A percentile compares a stretch with the other conserved stretches of the same genome.
Evolutionary conservation across 2,888 invertebrate genomes (phyloP).

Genomic region (Melanargia galathea): DNA sequence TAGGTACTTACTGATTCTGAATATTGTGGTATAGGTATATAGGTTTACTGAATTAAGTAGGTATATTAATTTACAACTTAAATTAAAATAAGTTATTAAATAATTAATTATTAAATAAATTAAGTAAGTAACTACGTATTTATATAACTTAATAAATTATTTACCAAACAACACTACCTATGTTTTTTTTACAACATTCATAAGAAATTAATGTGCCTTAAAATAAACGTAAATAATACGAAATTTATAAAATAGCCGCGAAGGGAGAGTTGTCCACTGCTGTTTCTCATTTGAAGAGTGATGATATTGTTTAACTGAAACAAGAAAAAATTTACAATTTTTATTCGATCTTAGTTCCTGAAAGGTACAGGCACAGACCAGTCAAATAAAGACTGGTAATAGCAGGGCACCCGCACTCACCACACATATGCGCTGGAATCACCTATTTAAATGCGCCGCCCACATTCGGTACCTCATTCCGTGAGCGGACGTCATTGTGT

Average conservation of each 20-base stretch:
- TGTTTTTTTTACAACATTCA: not conserved
- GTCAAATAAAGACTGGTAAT: too few relatives aligned
- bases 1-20: too few relatives aligned
- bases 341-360: too few relatives aligned
- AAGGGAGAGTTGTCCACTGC: not conserved
- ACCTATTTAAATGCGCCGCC: too few relatives aligned
- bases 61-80: not conserved
- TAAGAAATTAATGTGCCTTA: conserved; percentile 1
- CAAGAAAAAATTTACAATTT: conserved; percentile 40
- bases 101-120: not conserved
- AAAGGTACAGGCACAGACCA: too few relatives aligned
- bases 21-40: too few relatives aligned
- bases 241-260: conserved; percentile 16
- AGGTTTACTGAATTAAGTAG: too few relatives aligned
- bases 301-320: conserved; percentile 67
- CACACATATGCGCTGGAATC: too few relatives aligned
- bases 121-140: too few relatives aligned
- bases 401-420: too few relatives aligned
- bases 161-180: not conserved
- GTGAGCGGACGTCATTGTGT: too few relatives aligned
- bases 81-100: not conserved
- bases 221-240: conserved; percentile 7
- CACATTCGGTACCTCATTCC: too few relatives aligned
- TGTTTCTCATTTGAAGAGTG: conserved; percentile 50
- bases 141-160: conserved; percentile 6